A percentile compares a stretch with the other conserved stretches of the same genome.
Evolutionary conservation across 1,140 invertebrate genomes (phyloP).

Genomic region (Tribolium castaneum): DNA sequence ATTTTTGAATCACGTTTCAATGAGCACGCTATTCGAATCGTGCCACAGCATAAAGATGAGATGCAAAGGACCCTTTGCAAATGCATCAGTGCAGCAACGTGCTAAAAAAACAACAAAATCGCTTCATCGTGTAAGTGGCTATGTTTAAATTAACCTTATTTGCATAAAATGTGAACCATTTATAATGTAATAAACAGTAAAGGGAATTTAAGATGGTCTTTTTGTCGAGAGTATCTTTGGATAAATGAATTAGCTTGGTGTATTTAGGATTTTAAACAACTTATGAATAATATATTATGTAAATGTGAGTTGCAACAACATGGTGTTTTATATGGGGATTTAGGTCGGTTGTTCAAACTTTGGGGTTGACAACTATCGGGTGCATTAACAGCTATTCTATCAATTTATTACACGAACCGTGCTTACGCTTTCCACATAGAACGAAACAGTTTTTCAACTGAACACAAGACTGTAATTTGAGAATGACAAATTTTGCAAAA

Average conservation of each 20-base stretch:
- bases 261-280: neutral
- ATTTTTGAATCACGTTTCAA: conserved; percentile 32
- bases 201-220: neutral
- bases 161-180: conserved; percentile 8
- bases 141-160: conserved; percentile 17
- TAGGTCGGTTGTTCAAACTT: too few relatives aligned
- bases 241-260: neutral
- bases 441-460: neutral
- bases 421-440: too few relatives aligned
- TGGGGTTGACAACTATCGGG: too few relatives aligned
- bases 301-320: neutral
- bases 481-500: neutral
- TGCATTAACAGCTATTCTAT: too few relatives aligned
- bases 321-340: neutral
- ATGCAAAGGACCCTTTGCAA: conserved; percentile 17
- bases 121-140: conserved; percentile 23
- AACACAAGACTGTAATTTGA: neutral
- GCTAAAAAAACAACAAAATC: conserved; percentile 13
- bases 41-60: conserved; percentile 34
- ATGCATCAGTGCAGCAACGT: conserved; percentile 32
- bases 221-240: neutral
- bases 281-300: neutral
- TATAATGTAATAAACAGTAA: conserved; percentile 14
- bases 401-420: too few relatives aligned
- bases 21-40: conserved; percentile 22